phyloP scores from a whole-genome alignment of 2,888 invertebrate genomes.

The Ophioninae sp. region DNA sequence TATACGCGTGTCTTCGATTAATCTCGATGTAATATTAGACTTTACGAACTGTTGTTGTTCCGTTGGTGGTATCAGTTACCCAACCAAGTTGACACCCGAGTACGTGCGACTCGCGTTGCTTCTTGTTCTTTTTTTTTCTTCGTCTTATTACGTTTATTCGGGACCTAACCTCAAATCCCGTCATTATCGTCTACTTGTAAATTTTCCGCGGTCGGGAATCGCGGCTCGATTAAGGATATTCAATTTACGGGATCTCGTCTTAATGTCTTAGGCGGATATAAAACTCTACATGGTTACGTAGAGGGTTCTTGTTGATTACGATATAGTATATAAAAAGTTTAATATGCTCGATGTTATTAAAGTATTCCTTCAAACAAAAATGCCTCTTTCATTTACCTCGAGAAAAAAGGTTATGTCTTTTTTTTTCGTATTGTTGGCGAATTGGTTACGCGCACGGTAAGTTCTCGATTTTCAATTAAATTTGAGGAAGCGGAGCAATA shows the following conservation, averaged over 20 bases:
- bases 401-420: too few species aligned
- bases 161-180: background rate
- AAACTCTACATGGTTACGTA: background rate
- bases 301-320: background rate
- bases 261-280: background rate
- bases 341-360: background rate
- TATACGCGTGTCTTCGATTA: conserved; percentile 28
- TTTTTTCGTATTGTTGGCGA: too few species aligned
- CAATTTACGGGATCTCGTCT: background rate
- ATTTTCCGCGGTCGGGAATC: background rate
- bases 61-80: conserved; percentile 68
- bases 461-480: too few species aligned
- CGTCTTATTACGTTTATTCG: background rate
- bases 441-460: too few species aligned
- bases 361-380: background rate
- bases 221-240: background rate
- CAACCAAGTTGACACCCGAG: conserved; percentile 9
- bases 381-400: background rate
- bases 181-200: background rate
- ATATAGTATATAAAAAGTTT: background rate
- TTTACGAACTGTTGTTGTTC: conserved; percentile 47
- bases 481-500: too few species aligned
- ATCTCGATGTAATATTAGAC: conserved; percentile 18
- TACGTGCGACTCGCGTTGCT: background rate
- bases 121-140: background rate